Conservation (phyloP, 2,113 vertebrate genomes). For the Xenopus tropicalis region DNA sequence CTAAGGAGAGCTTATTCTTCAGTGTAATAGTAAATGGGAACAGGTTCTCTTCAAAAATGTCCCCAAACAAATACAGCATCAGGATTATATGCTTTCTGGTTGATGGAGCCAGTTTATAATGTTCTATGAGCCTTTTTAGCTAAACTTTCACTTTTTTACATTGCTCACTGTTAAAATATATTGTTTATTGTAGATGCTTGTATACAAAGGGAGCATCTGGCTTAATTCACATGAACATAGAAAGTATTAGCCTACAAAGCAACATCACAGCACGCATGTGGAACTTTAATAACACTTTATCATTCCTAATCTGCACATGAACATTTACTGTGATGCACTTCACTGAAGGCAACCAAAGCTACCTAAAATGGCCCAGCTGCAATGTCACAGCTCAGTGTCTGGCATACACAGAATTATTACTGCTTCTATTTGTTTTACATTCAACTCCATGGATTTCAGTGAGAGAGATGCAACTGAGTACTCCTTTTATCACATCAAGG, state of each 20-base stretch:
- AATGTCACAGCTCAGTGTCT: background rate
- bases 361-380: conserved; percentile 5
- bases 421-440: background rate
- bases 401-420: background rate
- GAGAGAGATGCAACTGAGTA: too few relatives aligned
- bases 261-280: background rate
- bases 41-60: too few relatives aligned
- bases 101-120: too few relatives aligned
- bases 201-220: conserved; percentile 1
- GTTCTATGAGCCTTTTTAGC: too few relatives aligned
- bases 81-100: too few relatives aligned
- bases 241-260: background rate
- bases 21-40: too few relatives aligned
- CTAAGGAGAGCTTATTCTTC: too few relatives aligned
- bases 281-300: conserved; percentile 16
- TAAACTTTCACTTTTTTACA: too few relatives aligned
- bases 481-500: too few relatives aligned
- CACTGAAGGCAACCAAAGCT: background rate
- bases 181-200: too few relatives aligned
- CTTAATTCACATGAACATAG: background rate
- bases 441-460: background rate
- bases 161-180: too few relatives aligned
- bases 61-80: too few relatives aligned
- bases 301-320: conserved; percentile 14
- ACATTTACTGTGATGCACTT: conserved; percentile 2